These are phyloP conservation scores for Calyptomena viridis DNA, from an alignment of 2,113 vertebrate genomes.

Conservation along the genomic window DNA sequence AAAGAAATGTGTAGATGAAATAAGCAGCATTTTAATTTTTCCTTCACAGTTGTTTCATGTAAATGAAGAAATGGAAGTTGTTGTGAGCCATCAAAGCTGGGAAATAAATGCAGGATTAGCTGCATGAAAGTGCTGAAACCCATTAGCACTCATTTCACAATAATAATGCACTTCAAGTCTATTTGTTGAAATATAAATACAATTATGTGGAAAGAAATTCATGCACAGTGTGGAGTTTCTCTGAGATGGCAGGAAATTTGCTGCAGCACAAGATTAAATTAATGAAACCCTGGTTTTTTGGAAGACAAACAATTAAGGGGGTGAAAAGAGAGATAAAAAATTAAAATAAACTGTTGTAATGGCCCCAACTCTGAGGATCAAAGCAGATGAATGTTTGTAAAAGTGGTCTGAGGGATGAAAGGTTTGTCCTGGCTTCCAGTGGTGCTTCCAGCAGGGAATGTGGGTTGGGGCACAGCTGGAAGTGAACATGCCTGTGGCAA, in stretches of 20 bases:
- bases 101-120: constrained; percentile 36
- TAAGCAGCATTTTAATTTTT: constrained; percentile 41
- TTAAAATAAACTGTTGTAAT: not conserved
- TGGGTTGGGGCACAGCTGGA: not conserved
- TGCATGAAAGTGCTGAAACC: constrained; percentile 45
- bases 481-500: not conserved
- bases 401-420: not conserved
- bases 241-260: not conserved
- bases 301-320: not conserved
- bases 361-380: not conserved
- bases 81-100: constrained; percentile 34
- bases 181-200: constrained; percentile 65
- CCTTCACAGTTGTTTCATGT: constrained; percentile 36
- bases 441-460: not conserved
- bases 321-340: not conserved
- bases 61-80: constrained; percentile 37
- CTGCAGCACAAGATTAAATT: not conserved
- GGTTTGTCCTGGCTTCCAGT: not conserved
- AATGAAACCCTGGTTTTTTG: not conserved
- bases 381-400: not conserved
- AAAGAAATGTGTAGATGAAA: not conserved
- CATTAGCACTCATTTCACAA: constrained; percentile 55
- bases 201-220: constrained; percentile 54
- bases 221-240: constrained; percentile 13
- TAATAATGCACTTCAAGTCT: constrained; percentile 54